Evolutionary conservation across 1,140 invertebrate genomes (phyloP).

Genomic region (Pentalonia nigronervosa): DNA sequence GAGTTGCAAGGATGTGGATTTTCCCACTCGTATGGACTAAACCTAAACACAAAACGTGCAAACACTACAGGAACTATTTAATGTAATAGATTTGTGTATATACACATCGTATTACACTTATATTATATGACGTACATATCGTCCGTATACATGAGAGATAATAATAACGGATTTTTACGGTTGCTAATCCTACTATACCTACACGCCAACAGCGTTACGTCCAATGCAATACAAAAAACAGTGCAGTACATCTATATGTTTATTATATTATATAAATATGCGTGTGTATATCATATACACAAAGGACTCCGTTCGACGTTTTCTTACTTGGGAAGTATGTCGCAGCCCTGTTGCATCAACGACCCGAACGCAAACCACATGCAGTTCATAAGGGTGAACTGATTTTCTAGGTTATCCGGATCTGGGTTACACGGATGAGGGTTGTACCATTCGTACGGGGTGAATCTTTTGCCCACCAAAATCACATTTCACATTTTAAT

Average conservation of each 20-base stretch:
- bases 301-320: background rate
- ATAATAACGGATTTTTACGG: background rate
- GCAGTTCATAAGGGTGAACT: conserved; percentile 91
- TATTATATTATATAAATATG: background rate
- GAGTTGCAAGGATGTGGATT: conserved; percentile 69
- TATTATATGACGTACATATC: background rate
- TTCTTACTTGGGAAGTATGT: conserved; percentile 88
- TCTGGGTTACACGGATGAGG: conserved; percentile 82
- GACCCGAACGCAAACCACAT: conserved; percentile 96
- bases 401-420: conserved; percentile 83
- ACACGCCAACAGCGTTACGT: background rate
- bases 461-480: conserved; percentile 70
- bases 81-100: background rate
- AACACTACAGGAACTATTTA: conserved; percentile 34
- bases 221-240: conserved; percentile 14
- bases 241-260: background rate
- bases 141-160: background rate
- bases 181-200: background rate
- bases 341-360: conserved; percentile 92
- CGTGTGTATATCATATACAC: background rate
- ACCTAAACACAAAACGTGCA: conserved; percentile 61
- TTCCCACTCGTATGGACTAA: conserved; percentile 71
- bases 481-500: background rate
- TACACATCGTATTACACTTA: background rate
- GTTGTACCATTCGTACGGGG: conserved; percentile 92